Conservation (phyloP, 1,140 invertebrate genomes). For the Lepidotrigona ventralis region DNA sequence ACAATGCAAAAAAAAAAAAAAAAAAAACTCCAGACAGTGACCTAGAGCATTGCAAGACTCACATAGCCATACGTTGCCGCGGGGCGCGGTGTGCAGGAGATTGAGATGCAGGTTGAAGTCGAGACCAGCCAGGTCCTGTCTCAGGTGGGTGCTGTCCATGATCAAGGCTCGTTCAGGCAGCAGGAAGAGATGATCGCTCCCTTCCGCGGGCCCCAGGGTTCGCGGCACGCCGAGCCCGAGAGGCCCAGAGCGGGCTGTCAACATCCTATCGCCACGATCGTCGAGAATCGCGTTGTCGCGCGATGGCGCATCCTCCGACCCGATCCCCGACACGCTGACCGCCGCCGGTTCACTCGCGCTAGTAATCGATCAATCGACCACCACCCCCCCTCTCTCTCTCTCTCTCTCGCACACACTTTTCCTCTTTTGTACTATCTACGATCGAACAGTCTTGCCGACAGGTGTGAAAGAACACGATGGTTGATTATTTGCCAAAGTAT, state of each 20-base stretch:
- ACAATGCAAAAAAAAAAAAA: too few species aligned
- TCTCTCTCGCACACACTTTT: too few species aligned
- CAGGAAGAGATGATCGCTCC: conserved; percentile 83
- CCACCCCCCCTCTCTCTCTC: neutral
- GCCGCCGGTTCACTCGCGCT: neutral
- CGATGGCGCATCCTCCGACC: conserved; percentile 62
- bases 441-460: neutral
- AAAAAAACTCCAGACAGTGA: neutral
- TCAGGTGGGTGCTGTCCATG: conserved; percentile 82
- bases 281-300: conserved; percentile 56
- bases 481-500: neutral
- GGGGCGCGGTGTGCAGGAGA: conserved; percentile 81
- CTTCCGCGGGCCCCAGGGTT: conserved; percentile 79
- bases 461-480: too few species aligned
- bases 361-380: neutral
- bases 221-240: conserved; percentile 73
- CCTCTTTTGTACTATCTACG: neutral
- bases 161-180: conserved; percentile 82
- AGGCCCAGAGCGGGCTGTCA: conserved; percentile 75
- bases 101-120: conserved; percentile 82
- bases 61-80: conserved; percentile 84
- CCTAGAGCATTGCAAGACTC: conserved; percentile 70
- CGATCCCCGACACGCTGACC: conserved; percentile 59
- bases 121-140: conserved; percentile 82
- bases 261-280: conserved; percentile 66